Evolutionary conservation across 2,113 vertebrate species (phyloP), one percentile per base, ranked within the genome.

Genomic region (Synchiropus splendidus): DNA sequence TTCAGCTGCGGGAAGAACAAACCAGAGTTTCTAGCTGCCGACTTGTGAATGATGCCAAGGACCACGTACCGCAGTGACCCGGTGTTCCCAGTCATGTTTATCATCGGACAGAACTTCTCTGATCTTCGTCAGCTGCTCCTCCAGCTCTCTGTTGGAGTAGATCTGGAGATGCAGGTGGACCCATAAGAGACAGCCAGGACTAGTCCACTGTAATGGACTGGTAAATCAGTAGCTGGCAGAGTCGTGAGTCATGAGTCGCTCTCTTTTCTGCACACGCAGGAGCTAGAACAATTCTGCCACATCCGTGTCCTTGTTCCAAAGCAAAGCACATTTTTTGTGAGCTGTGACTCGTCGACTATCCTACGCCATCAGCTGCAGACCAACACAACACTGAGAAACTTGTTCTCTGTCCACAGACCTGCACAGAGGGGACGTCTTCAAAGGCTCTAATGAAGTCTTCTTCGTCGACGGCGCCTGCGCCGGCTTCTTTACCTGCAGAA

Each of bases 31-130:
- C 56, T 41, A 27, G 39, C 18, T 10, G 31, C n/a, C 10, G 31
- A n/a, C 5, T 5, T 36, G 44, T 16, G 21, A 11, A 9, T 31
- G 5, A 1, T 27, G 21, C 21, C 21, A n/a, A n/a, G n/a, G 21
- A 10, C 14, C 41, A 33, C 76, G 90, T 85, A 99, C 95, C 33
- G 95, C 94, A 0, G 74, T 74, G 31, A 98, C 90, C 66, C 95
- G 83, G 72, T 97, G 93, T 44, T 99, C 95, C 95, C 95, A 99
- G 74, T 98, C 95, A 3, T 97, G 92, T 42, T 99, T 99, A 42
- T 99, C 95, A 64, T 99, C 95, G 30, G 90, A 92, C 1, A 99
- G 56, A 41, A 96, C 85, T 64, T 99, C 95, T 70, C 91, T 84
- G 74, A 95, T 87, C 83, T 99, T 99, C 44, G 85, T 83, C 74